Conservation (phyloP, 2,797 vertebrate species). For the Artibeus lituratus region DNA sequence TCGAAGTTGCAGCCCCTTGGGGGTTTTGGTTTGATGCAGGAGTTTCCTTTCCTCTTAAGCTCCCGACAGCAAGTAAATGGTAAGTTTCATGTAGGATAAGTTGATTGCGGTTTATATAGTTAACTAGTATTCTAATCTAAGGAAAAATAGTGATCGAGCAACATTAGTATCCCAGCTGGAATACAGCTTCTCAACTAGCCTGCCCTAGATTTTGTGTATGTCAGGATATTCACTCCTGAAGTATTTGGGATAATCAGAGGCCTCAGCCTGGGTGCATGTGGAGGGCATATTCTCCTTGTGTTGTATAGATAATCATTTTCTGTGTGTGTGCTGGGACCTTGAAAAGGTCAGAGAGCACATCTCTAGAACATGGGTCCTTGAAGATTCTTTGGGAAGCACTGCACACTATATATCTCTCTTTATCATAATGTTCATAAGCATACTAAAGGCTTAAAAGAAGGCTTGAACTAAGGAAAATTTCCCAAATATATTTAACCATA, state of each 20-base stretch:
- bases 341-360: background rate
- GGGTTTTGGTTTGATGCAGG: background rate
- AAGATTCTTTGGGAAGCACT: background rate
- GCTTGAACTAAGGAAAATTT: background rate
- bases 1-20: background rate
- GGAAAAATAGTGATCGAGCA: background rate
- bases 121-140: background rate
- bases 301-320: background rate
- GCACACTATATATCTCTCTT: background rate
- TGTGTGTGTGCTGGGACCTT: background rate
- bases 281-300: background rate
- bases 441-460: background rate
- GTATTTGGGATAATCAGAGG: background rate
- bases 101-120: background rate
- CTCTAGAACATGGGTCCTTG: background rate
- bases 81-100: background rate
- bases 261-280: background rate
- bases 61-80: background rate
- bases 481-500: background rate
- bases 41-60: background rate
- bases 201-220: background rate
- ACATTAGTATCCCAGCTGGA: background rate
- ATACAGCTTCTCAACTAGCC: background rate
- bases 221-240: background rate
- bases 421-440: background rate